Base-by-base conservation (phyloP, 2,888 invertebrate species). In the Lypha dubia region DNA sequence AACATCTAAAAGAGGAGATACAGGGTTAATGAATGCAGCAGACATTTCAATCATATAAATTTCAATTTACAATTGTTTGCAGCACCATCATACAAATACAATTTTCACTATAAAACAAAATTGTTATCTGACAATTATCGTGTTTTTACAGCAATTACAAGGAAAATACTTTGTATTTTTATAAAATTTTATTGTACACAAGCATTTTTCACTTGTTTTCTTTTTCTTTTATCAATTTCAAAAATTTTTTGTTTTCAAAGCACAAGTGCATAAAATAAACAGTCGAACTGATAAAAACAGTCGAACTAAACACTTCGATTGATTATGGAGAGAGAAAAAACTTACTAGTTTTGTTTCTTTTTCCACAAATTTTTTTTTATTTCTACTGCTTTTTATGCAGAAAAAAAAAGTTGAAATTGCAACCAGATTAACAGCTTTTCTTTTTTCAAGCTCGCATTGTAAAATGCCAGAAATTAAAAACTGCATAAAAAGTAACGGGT, bases 241-340 rank as follows among this genome's bases (percentile, higher is more conserved):
- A 63, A 63, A 63, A 17, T 11, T 9, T n/a, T 53, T 28, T 20
- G 65, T 79, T 38, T 79, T 73, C 73, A 79, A 73, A 73, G 65
- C 49, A 73, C 79, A 79, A 79, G 73, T 79, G 79, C 79, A 79
- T 79, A 58, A 24, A 63, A 76, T 35, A 44, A 62, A 67, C 49
- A 67, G 46, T 56, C 7, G 44, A 38, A 24, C 9, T 60, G 76
- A 68, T 77, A 68, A 77, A 56, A 63, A 67, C 58, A 46, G 56
- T 13, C 9, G 4, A 44, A 44, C 15, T 56, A 76, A 75, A 46
- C 60, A 65, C 68, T 58, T 60, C 28, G 68, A 35, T 67, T 46
- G 53, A 53, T 63, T 46, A 56, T 53, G 44, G 62, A 46, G 20
- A 46, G 20, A n/a, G 41, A 20, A 65, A 53, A 44, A 38, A 60